Evolutionary conservation across 1,140 invertebrate species (phyloP), one percentile per base, ranked within the genome.

Genomic region (Heterodera schachtii): DNA sequence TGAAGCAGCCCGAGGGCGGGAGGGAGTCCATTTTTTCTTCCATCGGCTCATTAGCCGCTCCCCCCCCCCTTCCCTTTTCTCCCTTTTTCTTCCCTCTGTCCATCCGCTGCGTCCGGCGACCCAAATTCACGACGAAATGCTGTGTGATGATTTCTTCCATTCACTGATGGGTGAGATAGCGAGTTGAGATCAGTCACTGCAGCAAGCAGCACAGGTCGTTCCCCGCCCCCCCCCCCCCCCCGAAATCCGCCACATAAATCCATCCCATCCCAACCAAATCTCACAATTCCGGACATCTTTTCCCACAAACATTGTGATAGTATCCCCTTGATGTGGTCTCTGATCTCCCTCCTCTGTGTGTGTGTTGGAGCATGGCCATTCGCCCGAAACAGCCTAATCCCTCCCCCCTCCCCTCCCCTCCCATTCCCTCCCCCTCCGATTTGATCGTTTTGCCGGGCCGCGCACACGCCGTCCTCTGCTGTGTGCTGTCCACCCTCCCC

Each of bases 361-460:
- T 19, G 4, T 19, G 9, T 11, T 4, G 4, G 16, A 13, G 4
- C 9, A 16, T 60, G 57, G 9, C 57, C 57, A 19, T 60, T 16
- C 57, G 16, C 57, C 7, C 9, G 57, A 60, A 60, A 60, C 57
- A 60, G 6, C 49, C 49, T 11, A 7, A 21, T 9, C 6, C 16
- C n/a, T 16, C n/a, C 67, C 67, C 67, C 67, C 67, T 7, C 67
- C 67, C 67, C 67, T 19, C n/a, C 67, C 67, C 67, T 43, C 41
- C 67, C 67, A 7, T 31, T 19, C 67, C 67, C 67, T 9, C 7
- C 67, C 67, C 16, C 67, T 11, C 57, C 11, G 19, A 60, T 60
- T 19, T 19, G 57, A 60, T 60, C 57, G 49, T 60, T 60, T 60
- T 60, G 57, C 57, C 57, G 11, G 16, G 13, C 11, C 4, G 1